Evolutionary conservation across 2,113 vertebrate genomes (phyloP), one percentile per base, ranked within the genome.

Genomic region (Oncorhynchus mykiss): DNA sequence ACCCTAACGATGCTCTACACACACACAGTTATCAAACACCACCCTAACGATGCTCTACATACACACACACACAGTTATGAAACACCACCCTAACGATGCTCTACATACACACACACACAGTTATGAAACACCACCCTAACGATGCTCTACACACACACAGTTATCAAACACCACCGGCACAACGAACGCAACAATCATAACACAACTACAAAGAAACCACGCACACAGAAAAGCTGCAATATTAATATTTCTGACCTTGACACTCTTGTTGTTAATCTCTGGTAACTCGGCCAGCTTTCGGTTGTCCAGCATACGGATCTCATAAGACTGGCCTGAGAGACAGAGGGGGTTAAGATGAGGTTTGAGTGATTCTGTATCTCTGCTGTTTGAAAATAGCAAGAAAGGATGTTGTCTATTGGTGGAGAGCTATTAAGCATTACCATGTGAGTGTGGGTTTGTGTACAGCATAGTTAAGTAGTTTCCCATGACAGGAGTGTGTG

Each of bases 271-370:
- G 91, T 86, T 95, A 81, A 97, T 91, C 85, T 97, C 96, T 12
- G 95, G 95, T 77, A 97, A 86, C 89, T 97, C 96, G 72, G 92
- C 96, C 79, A 94, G 84, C 87, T 96, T 96, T 73, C 96, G 92
- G 91, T 97, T 98, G 93, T 97, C 96, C 79, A 98, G 92, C 95
- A 98, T 94, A 77, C 96, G 94, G 83, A 98, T 95, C 93, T 98
- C 96, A 1, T 98, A 98, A 88, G 96, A 97, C 89, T 98, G 96
- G 92, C 96, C 96, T 98, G 82, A 62, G 20, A 78, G n/a, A 59
- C 60, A 25, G 62, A 24, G 29, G 49, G 9, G 27, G 20, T 12
- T 5, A 13, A 25, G 39, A 22, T 48, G 12, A n/a, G 13, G 51
- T 54, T 18, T 54, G 51, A 54, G 51, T 54, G 51, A 54, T 13